Conservation (phyloP, 1,140 invertebrate genomes). For the Drosophila malerkotliana region DNA sequence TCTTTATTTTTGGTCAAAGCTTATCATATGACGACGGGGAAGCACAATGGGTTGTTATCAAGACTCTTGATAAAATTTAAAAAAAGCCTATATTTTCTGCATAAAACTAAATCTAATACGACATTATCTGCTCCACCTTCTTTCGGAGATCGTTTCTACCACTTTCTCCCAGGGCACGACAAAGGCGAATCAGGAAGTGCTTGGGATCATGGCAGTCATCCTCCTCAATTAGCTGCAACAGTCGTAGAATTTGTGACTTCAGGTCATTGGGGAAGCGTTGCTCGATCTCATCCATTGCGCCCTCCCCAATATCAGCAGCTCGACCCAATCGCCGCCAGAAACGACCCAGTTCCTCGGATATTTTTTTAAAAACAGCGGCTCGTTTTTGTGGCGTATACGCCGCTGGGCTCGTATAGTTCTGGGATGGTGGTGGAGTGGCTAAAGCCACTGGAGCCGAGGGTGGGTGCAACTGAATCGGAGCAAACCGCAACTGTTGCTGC, state of each 20-base stretch:
- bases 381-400: slow-evolving; percentile 63
- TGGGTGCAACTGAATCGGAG: background rate
- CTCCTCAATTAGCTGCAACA: slow-evolving; percentile 67
- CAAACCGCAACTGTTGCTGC: slow-evolving; percentile 44
- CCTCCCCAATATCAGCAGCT: slow-evolving; percentile 83
- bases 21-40: background rate
- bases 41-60: slow-evolving; percentile 1
- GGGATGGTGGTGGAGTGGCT: slow-evolving; percentile 1
- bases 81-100: background rate
- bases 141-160: slow-evolving; percentile 71
- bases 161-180: slow-evolving; percentile 54
- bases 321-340: slow-evolving; percentile 85
- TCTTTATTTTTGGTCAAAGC: background rate
- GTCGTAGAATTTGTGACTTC: slow-evolving; percentile 57
- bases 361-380: slow-evolving; percentile 56
- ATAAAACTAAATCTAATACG: slow-evolving; percentile 24
- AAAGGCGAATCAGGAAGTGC: slow-evolving; percentile 56
- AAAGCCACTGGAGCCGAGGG: background rate
- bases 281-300: slow-evolving; percentile 84
- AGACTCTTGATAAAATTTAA: background rate
- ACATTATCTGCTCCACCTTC: slow-evolving; percentile 72
- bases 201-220: slow-evolving; percentile 69
- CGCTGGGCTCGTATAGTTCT: slow-evolving; percentile 40
- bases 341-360: slow-evolving; percentile 83
- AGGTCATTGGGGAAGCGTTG: slow-evolving; percentile 63